Evolutionary conservation across 1,140 invertebrate genomes (phyloP).

Genomic region (Zophobas atratus): DNA sequence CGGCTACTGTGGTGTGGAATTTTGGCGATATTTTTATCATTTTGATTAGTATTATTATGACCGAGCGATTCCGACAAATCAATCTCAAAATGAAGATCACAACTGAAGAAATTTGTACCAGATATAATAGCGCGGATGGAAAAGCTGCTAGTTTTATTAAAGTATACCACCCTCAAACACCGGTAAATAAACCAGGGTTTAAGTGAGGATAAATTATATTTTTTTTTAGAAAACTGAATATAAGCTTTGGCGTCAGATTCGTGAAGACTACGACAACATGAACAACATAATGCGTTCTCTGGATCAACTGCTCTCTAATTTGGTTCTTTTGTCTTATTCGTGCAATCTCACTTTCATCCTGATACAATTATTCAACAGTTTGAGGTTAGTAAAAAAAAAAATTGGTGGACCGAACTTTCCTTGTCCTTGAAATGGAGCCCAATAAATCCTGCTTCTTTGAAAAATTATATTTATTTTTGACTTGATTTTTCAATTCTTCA

Average conservation of each 20-base stretch:
- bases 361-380: constrained; percentile 78
- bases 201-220: not conserved
- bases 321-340: constrained; percentile 76
- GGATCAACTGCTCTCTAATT: constrained; percentile 44
- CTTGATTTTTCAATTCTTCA: too few species aligned
- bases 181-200: not conserved
- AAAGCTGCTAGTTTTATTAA: constrained; percentile 10
- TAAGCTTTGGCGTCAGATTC: constrained; percentile 45
- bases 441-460: too few species aligned
- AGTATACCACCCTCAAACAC: not conserved
- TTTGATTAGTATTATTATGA: constrained; percentile 44
- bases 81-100: constrained; percentile 23
- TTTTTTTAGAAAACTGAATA: constrained; percentile 38
- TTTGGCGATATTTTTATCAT: constrained; percentile 56
- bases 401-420: not conserved
- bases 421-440: too few species aligned
- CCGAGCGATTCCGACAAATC: constrained; percentile 49
- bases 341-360: constrained; percentile 82
- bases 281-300: constrained; percentile 40
- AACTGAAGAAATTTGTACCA: constrained; percentile 6
- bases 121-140: not conserved
- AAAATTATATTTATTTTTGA: too few species aligned
- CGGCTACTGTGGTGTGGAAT: constrained; percentile 48
- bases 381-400: constrained; percentile 70
- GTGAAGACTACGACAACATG: constrained; percentile 52